phyloP scores from a whole-genome alignment of 2,888 invertebrate genomes.

The Hirtodrosophila trivittata region DNA sequence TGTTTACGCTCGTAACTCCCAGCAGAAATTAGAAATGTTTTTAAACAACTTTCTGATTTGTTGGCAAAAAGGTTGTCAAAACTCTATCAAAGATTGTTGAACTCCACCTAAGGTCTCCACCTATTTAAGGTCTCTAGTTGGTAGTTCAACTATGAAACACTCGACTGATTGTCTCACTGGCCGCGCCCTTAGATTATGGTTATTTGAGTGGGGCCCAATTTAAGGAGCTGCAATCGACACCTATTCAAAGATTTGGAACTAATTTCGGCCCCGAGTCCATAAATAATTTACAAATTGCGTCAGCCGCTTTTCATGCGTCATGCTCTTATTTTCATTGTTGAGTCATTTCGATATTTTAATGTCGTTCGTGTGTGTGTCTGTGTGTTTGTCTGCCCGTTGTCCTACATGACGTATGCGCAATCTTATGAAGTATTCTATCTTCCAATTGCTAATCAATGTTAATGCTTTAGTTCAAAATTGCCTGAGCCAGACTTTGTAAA shows the following conservation, averaged over 20 bases:
- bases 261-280: neutral
- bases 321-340: constrained; percentile 40
- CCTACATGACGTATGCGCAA: constrained; percentile 61
- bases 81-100: too few species aligned
- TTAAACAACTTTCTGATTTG: too few species aligned
- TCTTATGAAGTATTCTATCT: constrained; percentile 44
- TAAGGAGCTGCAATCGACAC: constrained; percentile 20
- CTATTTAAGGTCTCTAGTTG: too few species aligned
- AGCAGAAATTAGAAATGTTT: too few species aligned
- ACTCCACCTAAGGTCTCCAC: too few species aligned
- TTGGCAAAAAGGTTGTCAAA: too few species aligned
- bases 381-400: constrained; percentile 8
- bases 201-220: constrained; percentile 6
- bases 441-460: constrained; percentile 69
- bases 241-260: constrained; percentile 10
- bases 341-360: constrained; percentile 49
- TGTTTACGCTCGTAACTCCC: too few species aligned
- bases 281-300: constrained; percentile 50
- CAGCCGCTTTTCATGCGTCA: constrained; percentile 48
- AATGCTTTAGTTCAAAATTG: constrained; percentile 44
- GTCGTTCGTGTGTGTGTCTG: constrained; percentile 2
- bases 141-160: too few species aligned
- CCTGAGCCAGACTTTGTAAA: constrained; percentile 12
- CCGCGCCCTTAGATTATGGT: too few species aligned
- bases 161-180: neutral